A percentile compares a stretch with the other conserved stretches of the same genome.
Conservation (phyloP, 2,113 vertebrate genomes). For the Mormyrus iriodes region DNA sequence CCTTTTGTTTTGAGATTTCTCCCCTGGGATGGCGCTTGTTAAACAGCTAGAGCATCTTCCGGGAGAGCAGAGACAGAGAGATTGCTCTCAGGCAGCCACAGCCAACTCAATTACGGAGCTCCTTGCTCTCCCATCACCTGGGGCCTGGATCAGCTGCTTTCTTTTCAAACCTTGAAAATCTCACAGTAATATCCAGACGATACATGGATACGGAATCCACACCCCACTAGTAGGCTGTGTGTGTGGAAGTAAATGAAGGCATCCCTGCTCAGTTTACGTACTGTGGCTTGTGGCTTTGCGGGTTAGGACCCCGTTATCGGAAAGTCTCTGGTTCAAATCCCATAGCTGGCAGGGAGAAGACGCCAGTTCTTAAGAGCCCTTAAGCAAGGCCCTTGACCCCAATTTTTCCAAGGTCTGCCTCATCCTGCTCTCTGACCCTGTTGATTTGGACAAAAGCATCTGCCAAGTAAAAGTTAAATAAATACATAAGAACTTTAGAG, state of each 20-base stretch:
- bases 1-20: constrained; percentile 18
- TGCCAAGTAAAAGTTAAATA: neutral
- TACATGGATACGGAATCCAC: neutral
- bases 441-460: neutral
- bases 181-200: neutral
- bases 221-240: neutral
- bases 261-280: neutral
- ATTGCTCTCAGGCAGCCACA: constrained; percentile 20
- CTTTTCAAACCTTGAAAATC: neutral
- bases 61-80: constrained; percentile 22
- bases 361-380: neutral
- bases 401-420: neutral
- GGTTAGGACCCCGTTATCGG: neutral
- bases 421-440: neutral
- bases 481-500: neutral
- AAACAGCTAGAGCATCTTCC: constrained; percentile 16
- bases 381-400: neutral
- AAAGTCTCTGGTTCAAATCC: neutral
- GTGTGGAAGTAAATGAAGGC: neutral
- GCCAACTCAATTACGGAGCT: neutral
- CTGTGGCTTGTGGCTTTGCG: neutral
- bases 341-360: neutral
- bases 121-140: neutral
- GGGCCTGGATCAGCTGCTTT: neutral
- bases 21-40: constrained; percentile 23